Evolutionary conservation across 2,113 vertebrate species (phyloP), one percentile per base, ranked within the genome.

Genomic region (Acinonyx jubatus): DNA sequence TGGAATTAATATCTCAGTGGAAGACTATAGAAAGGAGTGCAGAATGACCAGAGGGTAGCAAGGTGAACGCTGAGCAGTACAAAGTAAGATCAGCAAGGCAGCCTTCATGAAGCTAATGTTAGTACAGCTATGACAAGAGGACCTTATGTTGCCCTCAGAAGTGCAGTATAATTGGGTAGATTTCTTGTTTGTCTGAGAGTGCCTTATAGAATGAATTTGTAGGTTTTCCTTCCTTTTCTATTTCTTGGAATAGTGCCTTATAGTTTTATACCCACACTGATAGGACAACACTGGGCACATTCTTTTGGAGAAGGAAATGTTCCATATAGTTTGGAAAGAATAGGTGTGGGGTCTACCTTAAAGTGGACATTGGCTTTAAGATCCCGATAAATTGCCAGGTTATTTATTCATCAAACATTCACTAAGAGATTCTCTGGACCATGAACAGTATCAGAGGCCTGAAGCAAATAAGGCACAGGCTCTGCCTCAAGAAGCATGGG

Each of bases 241-340:
- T n/a, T n/a, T n/a, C n/a, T n/a, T n/a, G n/a, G n/a, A n/a, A n/a
- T n/a, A 31, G 33, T 23, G 33, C 5, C 41, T 65, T 78, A 57
- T 5, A 81, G 74, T 31, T 81, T 69, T 71, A 41, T 1, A n/a
- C 38, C 23, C 1, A 65, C 12, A 29, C 48, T 7, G 1, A 80
- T 13, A 94, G n/a, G 31, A 65, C 27, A 65, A 69, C 33, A 82
- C 8, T 48, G 52, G 38, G n/a, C 21, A 69, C 1, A 55, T 61
- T 87, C 23, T 50, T 87, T 69, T 61, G 25, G 65, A 95, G 57
- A 93, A 80, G 19, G n/a, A 97, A 85, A 71, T 69, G 25, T 41
- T 76, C 25, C 27, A 41, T 1, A 3, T 14, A 73, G 21, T 36
- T 63, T 83, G 69, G 57, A 84, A 69, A 93, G n/a, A 31, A 14